Base-by-base conservation (phyloP, 2,888 invertebrate genomes). In the Eristalis arbustorum region DNA sequence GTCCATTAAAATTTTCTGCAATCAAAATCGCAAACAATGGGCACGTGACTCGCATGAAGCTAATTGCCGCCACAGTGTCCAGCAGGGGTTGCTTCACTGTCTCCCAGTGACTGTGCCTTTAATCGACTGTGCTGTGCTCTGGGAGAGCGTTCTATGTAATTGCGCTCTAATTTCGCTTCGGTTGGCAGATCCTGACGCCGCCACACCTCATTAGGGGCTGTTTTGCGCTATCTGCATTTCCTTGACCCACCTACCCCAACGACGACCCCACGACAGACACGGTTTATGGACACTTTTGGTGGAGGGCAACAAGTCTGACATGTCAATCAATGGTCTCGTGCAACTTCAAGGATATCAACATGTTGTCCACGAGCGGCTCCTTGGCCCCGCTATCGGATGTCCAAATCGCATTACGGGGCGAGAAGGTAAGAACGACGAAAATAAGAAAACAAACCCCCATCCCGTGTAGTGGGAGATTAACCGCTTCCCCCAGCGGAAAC, bases 1-100 rank as follows among this genome's bases (percentile, higher is more conserved):
- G 88, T 81, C 87, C 89, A 87, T 89, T 88, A 88, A 89, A 89
- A 88, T 88, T 88, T 88, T 89, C 89, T 88, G 88, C 88, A 88
- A 89, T 89, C 89, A 88, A 84, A 88, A 89, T 88, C 88, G 88
- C 88, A 89, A 89, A 89, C 89, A 89, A 89, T 88, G 84, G 85
- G 88, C 89, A 89, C 89, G 89, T 89, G 89, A 87, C 89, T 88
- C 88, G 88, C 84, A 89, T 89, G 89, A 88, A 89, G 89, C 89
- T 89, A 89, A 89, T 89, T 89, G 89, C 88, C 81, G 18, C 18
- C 8, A 81, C 82, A 83, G 88, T 88, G 88, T 88, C 88, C 88
- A 88, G 71, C 75, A 75, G 77, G 74, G 84, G 78, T 67, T 73
- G 81, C 34, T 59, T 40, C 61, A 37, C 73, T 68, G 57, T 64